Evolutionary conservation across 2,797 vertebrate genomes (phyloP), one percentile per base, ranked within the genome.

Genomic region (Sebastes iracundus): DNA sequence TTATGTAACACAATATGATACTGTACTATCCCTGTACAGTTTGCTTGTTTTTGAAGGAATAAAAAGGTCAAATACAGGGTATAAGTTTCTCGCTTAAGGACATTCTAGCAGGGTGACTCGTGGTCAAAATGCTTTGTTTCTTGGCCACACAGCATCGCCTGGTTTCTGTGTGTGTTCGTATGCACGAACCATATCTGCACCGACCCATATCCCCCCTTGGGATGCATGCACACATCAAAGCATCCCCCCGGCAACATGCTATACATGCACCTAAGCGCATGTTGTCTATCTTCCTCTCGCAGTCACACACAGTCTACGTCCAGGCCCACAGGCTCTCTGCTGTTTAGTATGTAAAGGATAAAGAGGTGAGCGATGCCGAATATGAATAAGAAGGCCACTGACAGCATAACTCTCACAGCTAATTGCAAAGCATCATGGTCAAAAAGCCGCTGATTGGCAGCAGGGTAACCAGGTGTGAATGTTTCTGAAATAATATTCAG

Each of bases 321-420:
- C 71, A 72, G 76, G 74, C 69, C 75, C 49, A 11, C 23, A 13
- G 80, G 87, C 83, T 38, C 75, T 64, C 12, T 65, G 75, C 79
- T 86, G 80, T 38, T 89, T 80, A 38, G 82, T 62, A 81, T 84
- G 88, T 64, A 72, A 80, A 80, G 63, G 55, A 85, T 63, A 11
- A 68, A 52, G 59, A 78, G 55, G 53, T 78, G 82, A 79, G 70
- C 20, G 46, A 63, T 10, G 10, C 42, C 18, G 76, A 80, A 81
- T 69, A 75, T 30, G 46, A 72, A 25, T 9, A 33, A 9, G 63
- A 62, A 5, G 30, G 60, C 67, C 35, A 23, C 38, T 25, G 68
- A 77, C 32, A 63, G 53, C 68, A 28, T 16, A n/a, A 25, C 53
- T 67, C 52, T 72, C 28, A 27, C 55, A 42, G 79, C 49, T 85